Conservation (phyloP, 2,888 invertebrate species). For the Dendrolimus pini region DNA sequence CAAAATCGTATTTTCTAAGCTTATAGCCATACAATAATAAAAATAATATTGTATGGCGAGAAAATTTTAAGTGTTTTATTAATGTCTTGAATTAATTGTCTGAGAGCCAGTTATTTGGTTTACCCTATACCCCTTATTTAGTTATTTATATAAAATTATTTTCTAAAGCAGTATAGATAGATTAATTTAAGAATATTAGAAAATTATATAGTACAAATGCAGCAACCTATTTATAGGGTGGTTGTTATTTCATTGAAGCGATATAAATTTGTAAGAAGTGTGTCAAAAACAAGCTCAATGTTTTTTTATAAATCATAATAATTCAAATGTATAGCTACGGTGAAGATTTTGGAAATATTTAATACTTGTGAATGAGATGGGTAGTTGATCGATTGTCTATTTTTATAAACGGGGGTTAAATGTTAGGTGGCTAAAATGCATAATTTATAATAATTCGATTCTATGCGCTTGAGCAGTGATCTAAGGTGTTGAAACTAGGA, state of each 20-base stretch:
- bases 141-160: no score
- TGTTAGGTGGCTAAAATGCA: constrained; percentile 67
- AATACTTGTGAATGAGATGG: constrained; percentile 40
- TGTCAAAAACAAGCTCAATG: constrained; percentile 16
- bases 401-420: constrained; percentile 55
- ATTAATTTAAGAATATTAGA: no score
- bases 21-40: no score
- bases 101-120: not conserved
- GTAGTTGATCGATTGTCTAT: constrained; percentile 51
- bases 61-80: constrained; percentile 2
- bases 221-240: no score
- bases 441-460: constrained; percentile 25
- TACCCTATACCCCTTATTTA: no score
- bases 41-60: constrained; percentile 3
- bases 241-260: no score
- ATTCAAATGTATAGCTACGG: constrained; percentile 22
- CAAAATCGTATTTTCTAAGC: no score
- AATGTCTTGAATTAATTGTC: constrained; percentile 1
- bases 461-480: not conserved
- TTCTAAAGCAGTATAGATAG: no score
- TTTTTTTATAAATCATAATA: constrained; percentile 28
- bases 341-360: constrained; percentile 44
- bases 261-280: constrained; percentile 10
- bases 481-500: no score
- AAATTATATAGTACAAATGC: no score